Evolutionary conservation across 2,797 vertebrate genomes (phyloP).

Genomic region (Sebastiscus albofasciatus): DNA sequence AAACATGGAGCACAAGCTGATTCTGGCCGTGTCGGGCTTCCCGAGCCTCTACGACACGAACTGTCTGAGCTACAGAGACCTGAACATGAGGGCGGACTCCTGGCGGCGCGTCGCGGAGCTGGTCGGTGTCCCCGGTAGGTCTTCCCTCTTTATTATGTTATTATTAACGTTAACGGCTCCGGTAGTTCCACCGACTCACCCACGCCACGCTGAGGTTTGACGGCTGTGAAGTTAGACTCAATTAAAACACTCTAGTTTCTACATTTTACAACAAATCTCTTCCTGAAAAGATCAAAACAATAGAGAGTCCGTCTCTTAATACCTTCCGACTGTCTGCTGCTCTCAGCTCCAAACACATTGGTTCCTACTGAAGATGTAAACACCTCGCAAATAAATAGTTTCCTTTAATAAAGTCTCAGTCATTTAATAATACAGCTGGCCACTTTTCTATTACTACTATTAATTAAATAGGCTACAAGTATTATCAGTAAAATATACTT

Average conservation of each 20-base stretch:
- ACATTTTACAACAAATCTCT: neutral
- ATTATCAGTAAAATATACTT: no score
- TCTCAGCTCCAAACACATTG: neutral
- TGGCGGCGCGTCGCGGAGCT: conserved; percentile 50
- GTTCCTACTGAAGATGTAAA: neutral
- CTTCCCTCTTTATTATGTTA: neutral
- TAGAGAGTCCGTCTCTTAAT: neutral
- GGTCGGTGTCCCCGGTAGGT: conserved; percentile 52
- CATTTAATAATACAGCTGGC: neutral
- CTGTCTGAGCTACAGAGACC: conserved; percentile 49
- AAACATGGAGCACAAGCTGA: conserved; percentile 55
- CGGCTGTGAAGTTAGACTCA: accelerated
- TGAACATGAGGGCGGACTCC: conserved; percentile 51
- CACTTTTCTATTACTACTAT: no score
- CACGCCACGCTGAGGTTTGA: neutral
- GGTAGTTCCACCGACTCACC: no score
- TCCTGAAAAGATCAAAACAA: conserved; percentile 30
- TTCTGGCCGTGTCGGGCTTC: conserved; percentile 53
- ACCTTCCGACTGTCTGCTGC: neutral
- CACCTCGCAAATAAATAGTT: no score
- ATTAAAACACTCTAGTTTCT: accelerated
- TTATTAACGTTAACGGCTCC: neutral
- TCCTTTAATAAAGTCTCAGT: no score
- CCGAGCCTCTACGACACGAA: conserved; percentile 51
- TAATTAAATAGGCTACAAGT: no score